Conservation (phyloP, 2,888 invertebrate species). For the Chrysomela aeneicollis region DNA sequence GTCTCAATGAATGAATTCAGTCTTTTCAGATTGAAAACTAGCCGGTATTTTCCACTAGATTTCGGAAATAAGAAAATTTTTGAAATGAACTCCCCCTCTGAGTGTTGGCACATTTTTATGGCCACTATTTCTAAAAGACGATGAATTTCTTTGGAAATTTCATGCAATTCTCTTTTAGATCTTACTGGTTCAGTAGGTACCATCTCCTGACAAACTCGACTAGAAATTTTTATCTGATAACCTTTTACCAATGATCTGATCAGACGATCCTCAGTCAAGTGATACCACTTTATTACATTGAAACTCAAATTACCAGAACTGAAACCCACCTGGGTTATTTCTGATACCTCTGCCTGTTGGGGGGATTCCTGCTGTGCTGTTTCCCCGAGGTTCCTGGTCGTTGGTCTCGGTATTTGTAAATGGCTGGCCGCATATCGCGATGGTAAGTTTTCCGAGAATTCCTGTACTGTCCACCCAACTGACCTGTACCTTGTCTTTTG, state of each 20-base stretch:
- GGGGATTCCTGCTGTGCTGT: not conserved
- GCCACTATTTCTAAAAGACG: not conserved
- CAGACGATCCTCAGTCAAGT: not conserved
- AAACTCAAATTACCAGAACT: not conserved
- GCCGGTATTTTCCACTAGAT: slow-evolving; percentile 1
- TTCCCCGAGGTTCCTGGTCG: not conserved
- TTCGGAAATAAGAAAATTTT: slow-evolving; percentile 5
- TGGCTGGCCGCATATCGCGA: not conserved
- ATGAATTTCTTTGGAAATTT: not conserved
- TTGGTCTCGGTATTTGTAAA: not conserved
- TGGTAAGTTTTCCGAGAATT: not conserved
- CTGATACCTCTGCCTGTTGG: not conserved
- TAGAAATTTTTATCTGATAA: not conserved
- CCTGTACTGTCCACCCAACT: not conserved
- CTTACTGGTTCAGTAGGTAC: not conserved
- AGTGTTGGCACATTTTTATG: not conserved
- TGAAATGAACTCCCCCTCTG: not conserved
- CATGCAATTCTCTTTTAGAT: not conserved
- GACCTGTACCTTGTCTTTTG: not conserved
- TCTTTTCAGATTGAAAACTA: slow-evolving; percentile 13
- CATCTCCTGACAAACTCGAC: not conserved
- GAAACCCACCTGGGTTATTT: not conserved
- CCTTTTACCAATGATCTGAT: not conserved
- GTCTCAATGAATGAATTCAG: not conserved
- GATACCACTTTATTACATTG: not conserved